Evolutionary conservation across 2,113 vertebrate species (phyloP).

Genomic region (Caloenas nicobarica): DNA sequence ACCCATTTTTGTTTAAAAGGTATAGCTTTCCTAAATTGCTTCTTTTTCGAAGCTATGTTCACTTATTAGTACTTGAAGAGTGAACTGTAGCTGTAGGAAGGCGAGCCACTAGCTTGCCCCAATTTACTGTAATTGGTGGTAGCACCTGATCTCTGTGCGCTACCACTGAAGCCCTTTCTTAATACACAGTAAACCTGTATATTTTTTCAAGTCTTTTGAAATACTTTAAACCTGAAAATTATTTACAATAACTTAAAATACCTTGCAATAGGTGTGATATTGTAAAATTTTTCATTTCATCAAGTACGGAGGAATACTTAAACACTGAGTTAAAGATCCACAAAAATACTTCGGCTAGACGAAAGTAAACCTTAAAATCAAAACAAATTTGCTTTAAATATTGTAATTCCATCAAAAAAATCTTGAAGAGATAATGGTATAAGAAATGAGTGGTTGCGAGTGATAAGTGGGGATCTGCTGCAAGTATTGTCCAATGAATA

Average conservation of each 20-base stretch:
- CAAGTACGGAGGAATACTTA: neutral
- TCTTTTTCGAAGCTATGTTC: neutral
- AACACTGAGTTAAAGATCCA: neutral
- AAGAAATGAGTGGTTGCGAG: neutral
- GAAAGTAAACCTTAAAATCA: neutral
- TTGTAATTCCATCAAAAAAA: neutral
- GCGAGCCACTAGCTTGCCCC: neutral
- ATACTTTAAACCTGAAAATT: neutral
- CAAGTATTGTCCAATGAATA: neutral
- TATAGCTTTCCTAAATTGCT: neutral
- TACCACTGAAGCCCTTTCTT: neutral
- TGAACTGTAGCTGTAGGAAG: neutral
- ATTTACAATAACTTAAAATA: neutral
- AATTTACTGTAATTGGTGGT: neutral
- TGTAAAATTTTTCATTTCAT: neutral
- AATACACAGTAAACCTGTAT: neutral
- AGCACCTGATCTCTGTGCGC: neutral
- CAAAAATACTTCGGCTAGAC: neutral
- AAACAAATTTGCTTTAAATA: neutral
- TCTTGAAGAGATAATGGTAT: neutral
- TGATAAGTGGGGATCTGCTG: neutral
- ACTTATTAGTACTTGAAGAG: neutral
- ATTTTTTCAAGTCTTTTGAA: neutral
- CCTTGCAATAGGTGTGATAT: neutral
- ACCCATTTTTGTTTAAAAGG: neutral